phyloP scores from a whole-genome alignment of 2,113 vertebrate species.

The Apus apus region DNA sequence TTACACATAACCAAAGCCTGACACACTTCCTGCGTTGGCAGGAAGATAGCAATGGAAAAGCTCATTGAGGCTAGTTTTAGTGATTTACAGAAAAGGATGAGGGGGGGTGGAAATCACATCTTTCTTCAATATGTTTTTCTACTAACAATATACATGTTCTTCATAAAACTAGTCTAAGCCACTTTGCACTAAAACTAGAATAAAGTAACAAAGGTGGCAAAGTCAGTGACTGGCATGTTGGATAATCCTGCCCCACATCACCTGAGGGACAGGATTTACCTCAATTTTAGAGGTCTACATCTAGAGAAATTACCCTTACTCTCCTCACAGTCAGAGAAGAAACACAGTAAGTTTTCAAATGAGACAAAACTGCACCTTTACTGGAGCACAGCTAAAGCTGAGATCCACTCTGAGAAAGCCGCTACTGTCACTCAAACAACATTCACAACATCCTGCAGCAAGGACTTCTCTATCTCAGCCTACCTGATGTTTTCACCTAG shows the following conservation, averaged over 20 bases:
- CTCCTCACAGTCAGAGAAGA: neutral
- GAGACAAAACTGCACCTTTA: neutral
- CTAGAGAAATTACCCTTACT: neutral
- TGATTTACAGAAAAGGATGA: conserved; percentile 54
- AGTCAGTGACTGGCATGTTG: neutral
- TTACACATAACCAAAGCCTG: conserved; percentile 57
- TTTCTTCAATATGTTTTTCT: conserved; percentile 64
- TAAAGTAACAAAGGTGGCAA: conserved; percentile 6
- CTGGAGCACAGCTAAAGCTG: neutral
- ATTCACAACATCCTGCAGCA: neutral
- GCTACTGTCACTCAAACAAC: neutral
- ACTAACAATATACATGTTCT: neutral
- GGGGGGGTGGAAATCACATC: neutral
- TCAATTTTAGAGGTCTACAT: neutral
- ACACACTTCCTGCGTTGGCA: conserved; percentile 64
- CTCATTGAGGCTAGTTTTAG: conserved; percentile 18
- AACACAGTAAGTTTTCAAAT: neutral
- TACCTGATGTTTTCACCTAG: neutral
- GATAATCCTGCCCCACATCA: neutral
- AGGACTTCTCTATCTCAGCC: neutral
- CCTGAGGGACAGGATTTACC: neutral
- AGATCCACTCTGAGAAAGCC: neutral
- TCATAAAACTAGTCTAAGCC: neutral
- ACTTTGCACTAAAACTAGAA: neutral
- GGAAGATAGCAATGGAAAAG: conserved; percentile 51